Evolutionary conservation across 1,140 invertebrate genomes (phyloP).

Genomic region (Tetranychus cinnabarinus): DNA sequence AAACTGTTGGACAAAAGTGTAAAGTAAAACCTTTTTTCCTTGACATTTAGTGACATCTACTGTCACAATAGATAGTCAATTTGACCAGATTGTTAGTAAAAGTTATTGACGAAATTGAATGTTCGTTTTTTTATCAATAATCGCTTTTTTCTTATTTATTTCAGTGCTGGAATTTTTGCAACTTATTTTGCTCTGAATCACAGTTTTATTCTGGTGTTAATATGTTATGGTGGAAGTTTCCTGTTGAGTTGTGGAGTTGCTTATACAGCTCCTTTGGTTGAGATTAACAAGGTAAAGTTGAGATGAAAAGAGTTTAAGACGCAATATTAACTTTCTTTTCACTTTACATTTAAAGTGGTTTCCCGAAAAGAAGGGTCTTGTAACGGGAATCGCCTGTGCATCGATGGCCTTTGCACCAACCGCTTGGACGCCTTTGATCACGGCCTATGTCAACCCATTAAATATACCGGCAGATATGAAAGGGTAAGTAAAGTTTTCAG

Average conservation of each 20-base stretch:
- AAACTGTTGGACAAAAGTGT: too few species aligned
- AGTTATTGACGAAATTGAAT: too few species aligned
- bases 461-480: conserved; percentile 17
- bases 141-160: not conserved
- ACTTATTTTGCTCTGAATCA: conserved; percentile 7
- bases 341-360: conserved; percentile 19
- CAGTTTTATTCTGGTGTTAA: conserved; percentile 1
- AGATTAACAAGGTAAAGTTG: conserved; percentile 2
- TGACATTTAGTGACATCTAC: too few species aligned
- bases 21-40: too few species aligned
- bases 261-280: not conserved
- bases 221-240: conserved; percentile 3
- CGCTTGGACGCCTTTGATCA: conserved; percentile 18
- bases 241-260: not conserved
- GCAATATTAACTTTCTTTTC: not conserved
- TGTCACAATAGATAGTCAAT: too few species aligned
- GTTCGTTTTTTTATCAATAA: too few species aligned
- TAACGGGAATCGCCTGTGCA: conserved; percentile 21
- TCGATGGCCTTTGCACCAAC: conserved; percentile 23
- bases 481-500: conserved; percentile 8
- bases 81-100: too few species aligned
- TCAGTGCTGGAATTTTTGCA: not conserved
- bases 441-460: conserved; percentile 22
- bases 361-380: conserved; percentile 22
- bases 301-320: not conserved